Base-by-base conservation (phyloP, 2,888 invertebrate species). In the Andrena bucephala region DNA sequence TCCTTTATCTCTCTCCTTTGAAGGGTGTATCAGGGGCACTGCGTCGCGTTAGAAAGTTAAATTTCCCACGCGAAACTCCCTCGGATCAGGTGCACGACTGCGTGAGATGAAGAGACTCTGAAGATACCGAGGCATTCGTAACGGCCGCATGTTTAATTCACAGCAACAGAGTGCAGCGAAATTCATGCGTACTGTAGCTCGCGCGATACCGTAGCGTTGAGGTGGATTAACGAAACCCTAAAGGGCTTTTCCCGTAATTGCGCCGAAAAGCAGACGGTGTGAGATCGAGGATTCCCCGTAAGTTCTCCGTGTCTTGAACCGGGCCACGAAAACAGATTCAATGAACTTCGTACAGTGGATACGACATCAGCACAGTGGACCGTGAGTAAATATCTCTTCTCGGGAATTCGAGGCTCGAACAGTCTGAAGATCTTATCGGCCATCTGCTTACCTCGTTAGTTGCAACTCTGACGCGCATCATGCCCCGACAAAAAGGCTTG, bases 1-100 rank as follows among this genome's bases (percentile, higher is more conserved):
- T 66, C 63, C 65, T 16, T 36, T 29, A 60, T 62, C 74, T 69
- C 27, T 27, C 27, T 16, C 60, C 10, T 27, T 16, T 60, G 31
- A 2, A 31, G 8, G 0, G n/a, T n/a, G 31, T 33, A 33, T 7
- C 20, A 8, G 31, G 0, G 31, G 10, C 57, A 10, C 57, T 4
- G 57, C 20, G 8, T 20, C 52, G 20, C 8, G 20, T 52, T 20
- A 52, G 52, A 52, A 52, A 52, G 20, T 57, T 68, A 31, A 52
- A 54, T 67, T 67, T 52, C 52, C 52, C 20, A 31, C 24, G 31
- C 54, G 33, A 27, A 50, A 68, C 68, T 57, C 24, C 13, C 10
- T 57, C 57, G 27, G 24, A 57, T 24, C 10, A 4, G 24, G 57
- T 24, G 24, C 13, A 57, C 24, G 8, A 4, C 57, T 20, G 24